Percentiles rank a stretch among this genome's conserved stretches.
Conservation (phyloP, 2,888 invertebrate genomes). For the Eristalis arbustorum region DNA sequence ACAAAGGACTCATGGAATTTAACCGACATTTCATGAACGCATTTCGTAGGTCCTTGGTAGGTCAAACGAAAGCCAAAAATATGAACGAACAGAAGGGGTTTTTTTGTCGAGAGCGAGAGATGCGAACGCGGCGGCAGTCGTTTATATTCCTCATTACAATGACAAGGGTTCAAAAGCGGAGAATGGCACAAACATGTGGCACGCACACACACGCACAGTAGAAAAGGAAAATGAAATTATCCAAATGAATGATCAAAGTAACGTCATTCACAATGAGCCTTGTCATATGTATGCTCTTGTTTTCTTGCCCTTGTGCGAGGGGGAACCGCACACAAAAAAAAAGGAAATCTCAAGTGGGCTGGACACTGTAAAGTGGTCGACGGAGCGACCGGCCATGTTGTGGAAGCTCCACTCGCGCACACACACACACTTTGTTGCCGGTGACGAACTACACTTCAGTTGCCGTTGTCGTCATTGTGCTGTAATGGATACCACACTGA, state of each 20-base stretch:
- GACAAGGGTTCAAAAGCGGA: constrained; percentile 63
- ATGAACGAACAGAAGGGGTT: constrained; percentile 41
- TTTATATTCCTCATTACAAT: constrained; percentile 56
- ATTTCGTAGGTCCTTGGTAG: constrained; percentile 63
- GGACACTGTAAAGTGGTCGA: constrained; percentile 52
- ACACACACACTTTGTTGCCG: constrained; percentile 31
- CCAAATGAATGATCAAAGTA: constrained; percentile 70
- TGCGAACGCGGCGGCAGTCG: constrained; percentile 31
- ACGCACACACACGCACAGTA: constrained; percentile 22
- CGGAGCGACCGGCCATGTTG: neutral
- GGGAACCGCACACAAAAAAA: neutral
- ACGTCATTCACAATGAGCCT: constrained; percentile 68
- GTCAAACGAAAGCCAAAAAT: constrained; percentile 52
- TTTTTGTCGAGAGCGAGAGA: constrained; percentile 3
- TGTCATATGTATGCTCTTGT: constrained; percentile 52
- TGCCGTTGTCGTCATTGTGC: constrained; percentile 31
- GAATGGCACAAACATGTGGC: constrained; percentile 9
- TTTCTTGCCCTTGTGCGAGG: neutral
- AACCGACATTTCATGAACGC: constrained; percentile 56
- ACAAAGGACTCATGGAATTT: constrained; percentile 65
- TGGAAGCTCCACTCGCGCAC: constrained; percentile 32
- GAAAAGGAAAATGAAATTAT: constrained; percentile 68
- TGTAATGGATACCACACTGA: constrained; percentile 62
- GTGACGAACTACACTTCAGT: neutral
- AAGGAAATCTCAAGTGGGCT: constrained; percentile 58